Evolutionary conservation across 1,140 invertebrate species (phyloP).

Genomic region (Copidosoma floridanum): DNA sequence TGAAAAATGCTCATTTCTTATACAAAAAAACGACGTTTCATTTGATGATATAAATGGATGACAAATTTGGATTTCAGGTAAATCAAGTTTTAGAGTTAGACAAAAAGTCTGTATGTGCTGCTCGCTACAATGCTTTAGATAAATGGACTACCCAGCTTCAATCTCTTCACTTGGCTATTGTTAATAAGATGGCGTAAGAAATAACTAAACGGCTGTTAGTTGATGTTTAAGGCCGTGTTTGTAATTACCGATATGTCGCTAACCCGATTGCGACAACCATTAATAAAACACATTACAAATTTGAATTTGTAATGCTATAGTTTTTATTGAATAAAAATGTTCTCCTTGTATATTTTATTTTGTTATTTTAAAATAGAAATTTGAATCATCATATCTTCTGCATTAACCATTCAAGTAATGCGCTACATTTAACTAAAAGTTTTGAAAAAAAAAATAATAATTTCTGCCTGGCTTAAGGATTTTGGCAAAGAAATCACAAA

Average conservation of each 20-base stretch:
- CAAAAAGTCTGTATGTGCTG: conserved; percentile 76
- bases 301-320: conserved; percentile 6
- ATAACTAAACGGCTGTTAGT: conserved; percentile 9
- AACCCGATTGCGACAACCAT: conserved; percentile 8
- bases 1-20: too few species aligned
- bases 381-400: too few species aligned
- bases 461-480: too few species aligned
- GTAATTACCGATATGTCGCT: conserved; percentile 21
- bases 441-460: too few species aligned
- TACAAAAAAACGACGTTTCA: conserved; percentile 21
- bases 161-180: conserved; percentile 83
- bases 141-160: conserved; percentile 94
- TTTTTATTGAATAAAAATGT: too few species aligned
- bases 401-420: too few species aligned
- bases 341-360: too few species aligned
- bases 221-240: conserved; percentile 18
- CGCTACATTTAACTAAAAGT: too few species aligned
- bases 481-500: too few species aligned
- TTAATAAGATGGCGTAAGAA: conserved; percentile 80
- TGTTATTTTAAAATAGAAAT: too few species aligned
- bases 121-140: conserved; percentile 89
- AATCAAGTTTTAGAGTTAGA: conserved; percentile 92
- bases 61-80: too few species aligned
- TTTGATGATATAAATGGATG: too few species aligned
- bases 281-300: conserved; percentile 18